Base-by-base conservation (phyloP, 2,113 vertebrate species). In the Tenrec ecaudatus region DNA sequence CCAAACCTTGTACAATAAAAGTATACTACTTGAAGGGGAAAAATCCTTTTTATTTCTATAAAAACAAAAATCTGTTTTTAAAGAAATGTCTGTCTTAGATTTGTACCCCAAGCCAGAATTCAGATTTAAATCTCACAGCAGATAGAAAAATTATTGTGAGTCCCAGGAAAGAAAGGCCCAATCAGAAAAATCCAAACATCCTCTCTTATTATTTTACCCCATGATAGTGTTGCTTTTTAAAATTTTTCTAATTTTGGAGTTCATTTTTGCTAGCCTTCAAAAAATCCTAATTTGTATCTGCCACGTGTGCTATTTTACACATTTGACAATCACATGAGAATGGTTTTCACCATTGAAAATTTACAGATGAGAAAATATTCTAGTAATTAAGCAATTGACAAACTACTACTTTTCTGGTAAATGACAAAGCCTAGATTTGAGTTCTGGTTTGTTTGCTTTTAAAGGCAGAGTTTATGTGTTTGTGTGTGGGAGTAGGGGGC, bases 1-100 rank as follows among this genome's bases (percentile, higher is more conserved):
- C 5, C 47, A 53, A 53, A 53, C 47, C 25, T 29, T 85, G 85
- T 78, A 77, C 17, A 38, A 85, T 86, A 90, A 92, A 96, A 96
- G 80, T 93, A 83, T 94, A 95, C 17, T 90, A 91, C 8, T 90
- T 86, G 57, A 29, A 77, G 47, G 82, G 76, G 47, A 53, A 53
- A 53, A 53, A 7, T 53, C 58, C 57, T 12, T 58, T 73, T 77
- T 93, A 58, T 66, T 87, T 78, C 6, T 81, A 53, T 71, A 95
- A 86, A n/a, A 96, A 93, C 22, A 92, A 2, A 33, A 95, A 85
- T 71, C 47, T 53, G n/a, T 77, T 77, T 86, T 4, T 20, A 0
- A 94, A 91, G 19, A 23, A 76, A 36, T 0, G 27, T 94, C 62
- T 81, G 73, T 88, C 58, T 31, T 86, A 90, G n/a, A 0, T 38